These are phyloP conservation scores for Gulo gulo DNA, from an alignment of 2,113 vertebrate species.

Conservation along the genomic window DNA sequence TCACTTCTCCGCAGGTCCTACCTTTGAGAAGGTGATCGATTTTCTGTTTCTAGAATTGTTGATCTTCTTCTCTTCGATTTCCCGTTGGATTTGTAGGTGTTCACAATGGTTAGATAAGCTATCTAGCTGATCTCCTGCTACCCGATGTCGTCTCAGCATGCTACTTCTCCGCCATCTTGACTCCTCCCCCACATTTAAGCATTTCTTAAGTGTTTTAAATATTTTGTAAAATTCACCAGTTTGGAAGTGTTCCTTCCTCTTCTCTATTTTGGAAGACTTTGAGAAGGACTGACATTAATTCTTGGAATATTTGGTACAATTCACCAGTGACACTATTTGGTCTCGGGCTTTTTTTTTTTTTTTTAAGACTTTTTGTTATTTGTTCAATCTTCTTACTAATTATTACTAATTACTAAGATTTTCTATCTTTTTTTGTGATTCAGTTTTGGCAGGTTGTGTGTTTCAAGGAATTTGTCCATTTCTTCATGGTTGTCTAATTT, in stretches of 20 bases:
- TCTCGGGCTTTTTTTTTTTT: neutral
- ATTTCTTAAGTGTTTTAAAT: neutral
- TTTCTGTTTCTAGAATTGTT: too few species aligned
- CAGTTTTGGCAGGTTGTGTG: neutral
- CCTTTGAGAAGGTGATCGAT: too few species aligned
- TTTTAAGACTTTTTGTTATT: neutral
- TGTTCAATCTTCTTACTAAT: neutral
- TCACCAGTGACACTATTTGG: neutral
- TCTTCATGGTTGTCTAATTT: neutral
- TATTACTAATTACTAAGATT: neutral
- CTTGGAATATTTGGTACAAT: neutral
- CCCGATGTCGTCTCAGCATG: too few species aligned
- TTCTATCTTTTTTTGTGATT: neutral
- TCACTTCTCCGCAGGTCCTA: too few species aligned
- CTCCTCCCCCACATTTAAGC: too few species aligned
- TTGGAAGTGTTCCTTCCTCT: neutral
- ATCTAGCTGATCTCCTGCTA: too few species aligned
- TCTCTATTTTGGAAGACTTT: neutral
- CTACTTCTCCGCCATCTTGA: too few species aligned
- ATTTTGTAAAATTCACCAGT: neutral
- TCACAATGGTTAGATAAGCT: too few species aligned
- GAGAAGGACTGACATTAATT: neutral
- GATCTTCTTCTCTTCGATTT: too few species aligned
- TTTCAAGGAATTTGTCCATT: neutral
- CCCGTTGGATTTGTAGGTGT: too few species aligned